Percentiles rank a stretch among this genome's conserved stretches.
Evolutionary conservation across 2,797 vertebrate species (phyloP).

Genomic region (Silurus aristotelis): DNA sequence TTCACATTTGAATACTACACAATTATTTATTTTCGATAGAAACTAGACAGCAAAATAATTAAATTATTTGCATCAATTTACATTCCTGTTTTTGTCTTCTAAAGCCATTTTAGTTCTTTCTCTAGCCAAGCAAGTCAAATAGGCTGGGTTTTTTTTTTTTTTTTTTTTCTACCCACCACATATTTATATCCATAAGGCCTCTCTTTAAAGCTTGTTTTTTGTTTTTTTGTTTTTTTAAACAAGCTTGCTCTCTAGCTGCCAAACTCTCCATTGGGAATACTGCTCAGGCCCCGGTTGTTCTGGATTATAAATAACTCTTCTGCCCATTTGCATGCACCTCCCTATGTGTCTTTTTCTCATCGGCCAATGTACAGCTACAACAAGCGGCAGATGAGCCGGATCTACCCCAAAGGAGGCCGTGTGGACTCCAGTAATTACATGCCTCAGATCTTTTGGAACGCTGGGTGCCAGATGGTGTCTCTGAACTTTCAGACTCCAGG

Average conservation of each 20-base stretch:
- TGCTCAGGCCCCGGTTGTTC: slow-evolving; percentile 51
- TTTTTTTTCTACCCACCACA: too few relatives aligned
- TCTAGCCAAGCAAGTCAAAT: slow-evolving; percentile 2
- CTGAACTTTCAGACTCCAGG: slow-evolving; percentile 99
- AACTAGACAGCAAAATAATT: neutral
- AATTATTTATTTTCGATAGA: neutral
- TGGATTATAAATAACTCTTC: slow-evolving; percentile 68
- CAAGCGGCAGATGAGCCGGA: slow-evolving; percentile 99
- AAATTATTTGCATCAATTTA: neutral
- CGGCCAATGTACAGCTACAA: slow-evolving; percentile 85
- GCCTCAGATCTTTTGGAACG: slow-evolving; percentile 99
- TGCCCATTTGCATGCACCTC: slow-evolving; percentile 52
- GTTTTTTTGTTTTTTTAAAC: neutral
- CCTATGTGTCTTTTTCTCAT: slow-evolving; percentile 42
- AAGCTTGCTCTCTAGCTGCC: slow-evolving; percentile 9
- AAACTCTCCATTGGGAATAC: slow-evolving; percentile 4
- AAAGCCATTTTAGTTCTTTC: neutral
- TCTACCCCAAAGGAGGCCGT: slow-evolving; percentile 98
- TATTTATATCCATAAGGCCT: neutral
- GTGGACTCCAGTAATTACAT: slow-evolving; percentile 99
- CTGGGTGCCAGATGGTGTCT: slow-evolving; percentile 99
- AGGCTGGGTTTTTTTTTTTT: neutral
- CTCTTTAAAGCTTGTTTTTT: slow-evolving; percentile 13
- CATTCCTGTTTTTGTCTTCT: neutral
- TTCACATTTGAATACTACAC: neutral